Evolutionary conservation across 2,888 invertebrate genomes (phyloP).

Genomic region (Metalampra italica): DNA sequence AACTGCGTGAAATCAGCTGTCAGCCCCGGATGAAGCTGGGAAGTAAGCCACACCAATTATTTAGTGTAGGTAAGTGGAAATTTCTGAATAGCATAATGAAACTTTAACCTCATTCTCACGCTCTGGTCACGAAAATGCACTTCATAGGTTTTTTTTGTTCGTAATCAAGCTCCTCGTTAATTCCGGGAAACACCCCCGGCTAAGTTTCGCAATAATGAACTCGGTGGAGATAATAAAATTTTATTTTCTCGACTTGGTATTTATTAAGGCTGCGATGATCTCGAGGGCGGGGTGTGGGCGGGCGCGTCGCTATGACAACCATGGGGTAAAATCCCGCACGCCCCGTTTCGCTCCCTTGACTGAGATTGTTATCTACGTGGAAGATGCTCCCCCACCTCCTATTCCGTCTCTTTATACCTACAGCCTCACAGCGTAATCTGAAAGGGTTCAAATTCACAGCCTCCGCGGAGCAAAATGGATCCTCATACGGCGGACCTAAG

Average conservation of each 20-base stretch:
- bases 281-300: conserved; percentile 61
- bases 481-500: conserved; percentile 31
- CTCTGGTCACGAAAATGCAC: no score
- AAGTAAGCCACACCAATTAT: no score
- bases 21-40: no score
- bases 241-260: conserved; percentile 67
- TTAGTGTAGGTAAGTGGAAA: no score
- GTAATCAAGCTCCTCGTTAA: conserved; percentile 49
- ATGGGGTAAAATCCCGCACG: conserved; percentile 64
- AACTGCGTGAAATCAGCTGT: no score
- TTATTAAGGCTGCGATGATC: conserved; percentile 47
- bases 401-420: conserved; percentile 55
- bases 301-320: conserved; percentile 63
- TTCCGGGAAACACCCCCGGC: conserved; percentile 37
- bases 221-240: conserved; percentile 64
- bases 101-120: no score
- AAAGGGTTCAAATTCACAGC: conserved; percentile 59
- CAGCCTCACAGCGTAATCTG: conserved; percentile 56
- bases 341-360: conserved; percentile 55
- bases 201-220: conserved; percentile 68
- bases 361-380: conserved; percentile 65
- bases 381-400: conserved; percentile 64
- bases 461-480: conserved; percentile 26
- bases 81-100: no score
- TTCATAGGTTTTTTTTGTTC: conserved; percentile 20